phyloP scores from a whole-genome alignment of 2,113 vertebrate genomes.

The Lanius ludovicianus region DNA sequence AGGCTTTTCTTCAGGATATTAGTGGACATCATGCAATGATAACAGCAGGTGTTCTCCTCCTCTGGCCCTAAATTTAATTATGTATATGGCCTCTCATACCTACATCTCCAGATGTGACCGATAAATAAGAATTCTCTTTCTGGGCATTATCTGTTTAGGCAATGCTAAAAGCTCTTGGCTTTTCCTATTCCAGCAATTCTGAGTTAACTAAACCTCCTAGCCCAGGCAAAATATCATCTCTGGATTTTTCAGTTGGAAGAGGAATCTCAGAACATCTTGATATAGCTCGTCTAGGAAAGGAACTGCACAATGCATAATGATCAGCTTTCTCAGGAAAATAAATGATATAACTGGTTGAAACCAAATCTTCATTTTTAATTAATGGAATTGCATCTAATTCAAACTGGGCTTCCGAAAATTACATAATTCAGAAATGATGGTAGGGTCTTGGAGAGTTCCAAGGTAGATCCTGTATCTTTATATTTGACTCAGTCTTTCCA shows the following conservation, averaged over 20 bases:
- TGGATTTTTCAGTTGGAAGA: background rate
- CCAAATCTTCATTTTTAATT: background rate
- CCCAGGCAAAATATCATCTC: background rate
- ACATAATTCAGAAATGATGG: background rate
- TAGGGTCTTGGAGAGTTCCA: background rate
- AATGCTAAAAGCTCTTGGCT: background rate
- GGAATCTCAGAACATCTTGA: background rate
- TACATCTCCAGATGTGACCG: background rate
- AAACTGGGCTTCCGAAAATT: background rate
- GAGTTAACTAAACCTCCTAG: background rate
- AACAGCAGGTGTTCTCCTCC: background rate
- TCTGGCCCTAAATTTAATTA: background rate
- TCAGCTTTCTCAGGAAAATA: background rate
- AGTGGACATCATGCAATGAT: background rate
- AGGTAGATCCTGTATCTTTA: background rate
- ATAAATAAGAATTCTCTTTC: background rate
- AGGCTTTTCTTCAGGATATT: background rate
- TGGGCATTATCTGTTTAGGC: background rate
- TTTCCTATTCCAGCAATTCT: background rate
- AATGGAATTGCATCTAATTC: background rate
- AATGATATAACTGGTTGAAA: background rate
- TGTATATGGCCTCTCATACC: background rate
- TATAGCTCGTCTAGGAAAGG: background rate
- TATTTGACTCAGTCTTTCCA: background rate
- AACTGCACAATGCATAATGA: background rate